Percentiles rank a stretch among this genome's conserved stretches.
Conservation (phyloP, 2,888 invertebrate species). For the Thecocarcelia acutangulata region DNA sequence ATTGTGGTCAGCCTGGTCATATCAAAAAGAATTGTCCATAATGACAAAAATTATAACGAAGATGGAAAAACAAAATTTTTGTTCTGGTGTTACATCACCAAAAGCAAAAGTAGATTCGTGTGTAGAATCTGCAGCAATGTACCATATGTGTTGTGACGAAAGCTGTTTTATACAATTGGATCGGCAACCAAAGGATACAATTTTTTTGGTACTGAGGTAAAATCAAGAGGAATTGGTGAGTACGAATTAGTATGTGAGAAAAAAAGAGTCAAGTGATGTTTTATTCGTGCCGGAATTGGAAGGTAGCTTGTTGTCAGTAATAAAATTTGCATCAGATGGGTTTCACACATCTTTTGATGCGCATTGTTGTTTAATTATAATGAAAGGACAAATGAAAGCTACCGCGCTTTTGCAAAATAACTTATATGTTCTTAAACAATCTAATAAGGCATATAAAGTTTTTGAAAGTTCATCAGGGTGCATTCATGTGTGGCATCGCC, state of each 20-base stretch:
- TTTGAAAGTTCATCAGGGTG: no score
- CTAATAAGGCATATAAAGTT: no score
- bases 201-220: conserved; percentile 16
- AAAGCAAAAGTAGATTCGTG: conserved; percentile 21
- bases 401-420: no score
- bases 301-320: no score
- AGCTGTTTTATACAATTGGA: conserved; percentile 25
- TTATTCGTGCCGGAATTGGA: no score
- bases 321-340: conserved; percentile 3
- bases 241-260: no score
- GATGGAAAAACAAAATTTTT: no score
- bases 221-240: conserved; percentile 7
- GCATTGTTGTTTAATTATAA: conserved; percentile 17
- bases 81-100: conserved; percentile 9
- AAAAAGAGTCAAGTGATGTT: conserved; percentile 6
- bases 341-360: conserved; percentile 9
- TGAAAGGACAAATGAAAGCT: no score
- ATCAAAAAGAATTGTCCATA: no score
- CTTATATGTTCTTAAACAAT: no score
- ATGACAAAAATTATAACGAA: conserved; percentile 11
- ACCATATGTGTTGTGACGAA: no score
- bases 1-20: no score
- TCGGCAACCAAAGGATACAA: neutral
- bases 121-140: conserved; percentile 33
- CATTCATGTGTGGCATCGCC: conserved; percentile 36